Conservation (phyloP, 2,113 vertebrate genomes). For the Oenanthe oenanthe region DNA sequence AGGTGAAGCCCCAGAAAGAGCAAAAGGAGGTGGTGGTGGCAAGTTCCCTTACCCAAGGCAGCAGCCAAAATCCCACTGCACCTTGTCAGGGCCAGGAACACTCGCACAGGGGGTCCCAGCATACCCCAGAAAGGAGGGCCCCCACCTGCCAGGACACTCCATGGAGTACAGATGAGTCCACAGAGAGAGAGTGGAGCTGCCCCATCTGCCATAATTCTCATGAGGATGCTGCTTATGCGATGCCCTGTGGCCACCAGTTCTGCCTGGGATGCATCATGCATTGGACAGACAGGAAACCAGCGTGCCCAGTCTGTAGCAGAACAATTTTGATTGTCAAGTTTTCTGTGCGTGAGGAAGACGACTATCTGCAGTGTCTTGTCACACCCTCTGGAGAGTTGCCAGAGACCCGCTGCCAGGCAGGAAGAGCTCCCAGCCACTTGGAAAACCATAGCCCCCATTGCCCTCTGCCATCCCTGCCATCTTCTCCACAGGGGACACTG, state of each 20-base stretch:
- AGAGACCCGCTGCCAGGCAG: not conserved
- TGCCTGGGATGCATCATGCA: not conserved
- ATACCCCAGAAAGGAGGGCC: not conserved
- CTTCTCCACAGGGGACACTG: not conserved
- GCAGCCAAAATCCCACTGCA: not conserved
- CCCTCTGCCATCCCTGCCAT: not conserved
- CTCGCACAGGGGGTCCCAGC: fast-evolving
- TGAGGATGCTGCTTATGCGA: not conserved
- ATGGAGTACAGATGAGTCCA: not conserved
- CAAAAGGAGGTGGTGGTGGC: not conserved
- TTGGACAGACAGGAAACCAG: not conserved
- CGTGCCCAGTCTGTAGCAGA: not conserved
- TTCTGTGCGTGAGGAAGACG: not conserved
- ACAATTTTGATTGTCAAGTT: not conserved
- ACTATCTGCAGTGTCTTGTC: not conserved
- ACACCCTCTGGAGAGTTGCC: not conserved
- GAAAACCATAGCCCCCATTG: not conserved
- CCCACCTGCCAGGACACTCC: not conserved
- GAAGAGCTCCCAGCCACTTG: not conserved
- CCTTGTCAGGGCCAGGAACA: not conserved
- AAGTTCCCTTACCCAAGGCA: not conserved
- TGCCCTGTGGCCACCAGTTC: conserved; percentile 1
- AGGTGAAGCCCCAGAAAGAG: not conserved
- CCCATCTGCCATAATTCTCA: not conserved
- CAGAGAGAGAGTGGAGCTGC: not conserved